These are phyloP conservation scores for Phortica variegata DNA, from an alignment of 1,140 invertebrate species.

Conservation along the genomic window DNA sequence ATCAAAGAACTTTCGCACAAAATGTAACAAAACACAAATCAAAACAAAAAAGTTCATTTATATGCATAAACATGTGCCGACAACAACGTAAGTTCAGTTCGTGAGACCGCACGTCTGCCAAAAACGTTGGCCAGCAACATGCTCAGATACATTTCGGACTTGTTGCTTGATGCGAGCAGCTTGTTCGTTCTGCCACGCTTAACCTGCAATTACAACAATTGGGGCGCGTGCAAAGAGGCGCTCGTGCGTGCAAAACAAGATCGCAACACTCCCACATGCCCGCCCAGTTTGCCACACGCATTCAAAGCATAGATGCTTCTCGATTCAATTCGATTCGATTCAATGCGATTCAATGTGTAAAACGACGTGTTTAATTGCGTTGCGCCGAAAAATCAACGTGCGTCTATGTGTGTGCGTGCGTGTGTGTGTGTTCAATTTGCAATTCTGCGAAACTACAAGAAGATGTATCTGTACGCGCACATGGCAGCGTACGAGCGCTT, in stretches of 20 bases:
- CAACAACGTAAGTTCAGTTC: neutral
- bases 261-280: neutral
- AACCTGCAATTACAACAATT: constrained; percentile 10
- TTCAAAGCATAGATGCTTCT: neutral
- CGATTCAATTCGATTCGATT: too few relatives aligned
- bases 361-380: constrained; percentile 11
- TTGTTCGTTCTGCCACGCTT: constrained; percentile 8
- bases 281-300: neutral
- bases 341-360: too few relatives aligned
- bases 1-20: neutral
- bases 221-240: constrained; percentile 11
- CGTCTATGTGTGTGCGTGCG: too few relatives aligned
- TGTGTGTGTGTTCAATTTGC: too few relatives aligned
- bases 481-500: constrained; percentile 10
- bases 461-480: too few relatives aligned
- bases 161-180: too few relatives aligned
- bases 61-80: constrained; percentile 1
- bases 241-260: too few relatives aligned
- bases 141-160: too few relatives aligned
- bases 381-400: constrained; percentile 17
- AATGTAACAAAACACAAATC: neutral
- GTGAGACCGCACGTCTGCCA: neutral
- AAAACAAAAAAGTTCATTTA: constrained; percentile 35
- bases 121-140: neutral
- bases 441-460: too few relatives aligned